Percentiles rank a stretch among this genome's conserved stretches.
phyloP scores from a whole-genome alignment of 2,113 vertebrate species.

The Myodes glareolus region DNA sequence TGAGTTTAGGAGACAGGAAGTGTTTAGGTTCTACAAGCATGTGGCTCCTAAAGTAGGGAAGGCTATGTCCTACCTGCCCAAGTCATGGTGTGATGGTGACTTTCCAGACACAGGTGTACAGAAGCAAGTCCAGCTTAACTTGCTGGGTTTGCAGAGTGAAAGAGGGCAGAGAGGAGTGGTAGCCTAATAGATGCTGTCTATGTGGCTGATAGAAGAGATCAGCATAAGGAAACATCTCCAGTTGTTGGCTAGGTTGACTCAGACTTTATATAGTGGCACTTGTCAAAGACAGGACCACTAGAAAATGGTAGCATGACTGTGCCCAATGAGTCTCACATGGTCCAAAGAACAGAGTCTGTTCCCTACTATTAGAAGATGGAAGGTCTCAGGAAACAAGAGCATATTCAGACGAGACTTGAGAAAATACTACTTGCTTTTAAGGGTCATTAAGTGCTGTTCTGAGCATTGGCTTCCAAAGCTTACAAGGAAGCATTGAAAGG shows the following conservation, averaged over 20 bases:
- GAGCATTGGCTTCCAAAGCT: not conserved
- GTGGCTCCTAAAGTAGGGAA: not conserved
- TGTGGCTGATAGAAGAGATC: not conserved
- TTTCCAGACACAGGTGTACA: accelerated
- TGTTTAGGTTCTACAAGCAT: not conserved
- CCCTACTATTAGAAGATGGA: not conserved
- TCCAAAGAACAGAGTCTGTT: not conserved
- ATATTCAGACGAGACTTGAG: not conserved
- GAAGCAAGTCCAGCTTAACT: accelerated
- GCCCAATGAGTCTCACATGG: no score
- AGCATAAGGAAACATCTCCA: not conserved
- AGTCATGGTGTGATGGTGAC: accelerated
- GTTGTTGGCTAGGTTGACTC: not conserved
- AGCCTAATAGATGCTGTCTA: accelerated
- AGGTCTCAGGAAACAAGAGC: not conserved
- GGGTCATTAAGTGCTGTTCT: not conserved
- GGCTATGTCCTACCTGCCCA: not conserved
- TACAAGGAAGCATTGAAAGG: not conserved
- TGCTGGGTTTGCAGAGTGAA: not conserved
- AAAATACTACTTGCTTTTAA: not conserved
- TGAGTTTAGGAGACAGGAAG: not conserved
- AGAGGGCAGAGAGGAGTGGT: not conserved
- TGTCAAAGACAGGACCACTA: not conserved
- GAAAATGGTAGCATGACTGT: not conserved
- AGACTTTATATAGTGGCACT: not conserved